A percentile compares a stretch with the other conserved stretches of the same genome.
Evolutionary conservation across 2,113 vertebrate genomes (phyloP).

Genomic region (Gracilinanus agilis): DNA sequence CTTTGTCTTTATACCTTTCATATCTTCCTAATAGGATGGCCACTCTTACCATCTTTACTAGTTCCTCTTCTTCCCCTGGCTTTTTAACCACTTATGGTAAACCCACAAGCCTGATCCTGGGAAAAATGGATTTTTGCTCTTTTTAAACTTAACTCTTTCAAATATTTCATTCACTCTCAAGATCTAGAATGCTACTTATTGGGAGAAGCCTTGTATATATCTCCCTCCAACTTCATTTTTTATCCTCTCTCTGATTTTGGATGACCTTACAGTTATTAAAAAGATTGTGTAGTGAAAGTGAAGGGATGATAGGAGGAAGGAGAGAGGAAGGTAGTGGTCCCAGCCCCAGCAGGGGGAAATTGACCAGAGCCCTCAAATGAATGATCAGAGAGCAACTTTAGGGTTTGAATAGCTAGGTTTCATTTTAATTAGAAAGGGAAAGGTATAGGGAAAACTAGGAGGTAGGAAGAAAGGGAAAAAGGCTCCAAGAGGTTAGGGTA

Average conservation of each 20-base stretch:
- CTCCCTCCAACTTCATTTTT: not conserved
- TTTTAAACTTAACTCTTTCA: constrained; percentile 17
- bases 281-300: too few species aligned
- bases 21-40: not conserved
- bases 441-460: too few species aligned
- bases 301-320: too few species aligned
- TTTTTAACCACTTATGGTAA: not conserved
- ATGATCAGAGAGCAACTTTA: too few species aligned
- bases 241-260: not conserved
- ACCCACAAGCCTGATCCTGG: not conserved
- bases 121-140: not conserved
- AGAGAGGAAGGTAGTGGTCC: too few species aligned
- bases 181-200: not conserved
- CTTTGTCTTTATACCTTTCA: not conserved
- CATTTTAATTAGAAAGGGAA: too few species aligned
- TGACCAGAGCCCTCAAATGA: too few species aligned
- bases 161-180: not conserved
- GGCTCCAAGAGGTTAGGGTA: too few species aligned
- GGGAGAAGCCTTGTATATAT: not conserved
- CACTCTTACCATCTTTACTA: not conserved
- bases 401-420: too few species aligned
- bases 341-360: too few species aligned
- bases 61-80: not conserved
- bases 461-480: too few species aligned
- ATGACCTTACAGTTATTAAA: constrained; percentile 7